phyloP scores from a whole-genome alignment of 64 coral and sea anemone genomes.

The Stylophora pistillata region DNA sequence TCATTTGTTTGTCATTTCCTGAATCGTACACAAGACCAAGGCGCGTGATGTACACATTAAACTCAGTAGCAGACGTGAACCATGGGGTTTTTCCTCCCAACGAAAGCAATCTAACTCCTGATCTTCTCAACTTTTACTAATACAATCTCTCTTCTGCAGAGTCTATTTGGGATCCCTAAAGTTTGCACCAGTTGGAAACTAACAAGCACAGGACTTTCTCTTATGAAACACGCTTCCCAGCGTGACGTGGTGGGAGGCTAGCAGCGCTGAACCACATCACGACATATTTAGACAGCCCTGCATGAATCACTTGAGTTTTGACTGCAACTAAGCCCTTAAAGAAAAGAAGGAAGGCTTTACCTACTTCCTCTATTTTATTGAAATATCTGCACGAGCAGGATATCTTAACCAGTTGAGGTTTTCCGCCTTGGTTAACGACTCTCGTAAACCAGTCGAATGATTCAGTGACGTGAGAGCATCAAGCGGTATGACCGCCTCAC shows the following conservation, averaged over 20 bases:
- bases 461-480: conserved; percentile 3
- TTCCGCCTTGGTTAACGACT: not conserved
- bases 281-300: not conserved
- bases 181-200: conserved; percentile 4
- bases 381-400: not conserved
- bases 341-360: not conserved
- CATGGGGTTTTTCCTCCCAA: not conserved
- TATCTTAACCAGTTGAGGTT: not conserved
- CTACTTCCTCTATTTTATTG: conserved; percentile 8
- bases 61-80: not conserved
- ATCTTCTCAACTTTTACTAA: too few relatives aligned
- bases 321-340: not conserved
- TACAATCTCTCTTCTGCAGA: not conserved
- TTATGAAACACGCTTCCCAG: not conserved
- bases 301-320: not conserved
- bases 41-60: not conserved
- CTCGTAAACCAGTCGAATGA: conserved; percentile 4
- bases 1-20: not conserved
- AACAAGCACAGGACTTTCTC: not conserved
- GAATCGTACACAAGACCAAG: not conserved
- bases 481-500: not conserved
- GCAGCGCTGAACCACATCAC: conserved; percentile 35
- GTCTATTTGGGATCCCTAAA: not conserved
- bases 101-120: not conserved
- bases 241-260: conserved; percentile 13